Base-by-base conservation (phyloP, 2,113 vertebrate species). In the Sitta europaea region DNA sequence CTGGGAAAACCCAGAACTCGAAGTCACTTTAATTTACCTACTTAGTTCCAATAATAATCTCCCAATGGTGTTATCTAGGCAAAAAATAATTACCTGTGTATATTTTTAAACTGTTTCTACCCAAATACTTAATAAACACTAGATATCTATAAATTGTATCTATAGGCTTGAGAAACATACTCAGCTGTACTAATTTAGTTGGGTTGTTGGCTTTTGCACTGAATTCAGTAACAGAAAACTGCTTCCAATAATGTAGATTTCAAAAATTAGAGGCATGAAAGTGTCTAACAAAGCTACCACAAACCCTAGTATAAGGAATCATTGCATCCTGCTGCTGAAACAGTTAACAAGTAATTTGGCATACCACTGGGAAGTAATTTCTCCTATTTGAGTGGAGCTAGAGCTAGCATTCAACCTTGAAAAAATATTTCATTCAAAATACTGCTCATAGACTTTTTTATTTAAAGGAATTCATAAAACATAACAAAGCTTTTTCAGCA, bases 391-490 rank as follows among this genome's bases (percentile, higher is more conserved):
- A 95, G 83, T 58, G 42, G 35, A 35, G 33, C 59, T 93, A 71
- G 66, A 86, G 48, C 54, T 93, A 54, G 70, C 75, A 95, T 93
- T 97, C 91, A 95, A 86, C 53, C 67, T 65, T 81, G 75, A 80
- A 95, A 83, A 97, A 93, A 92, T 87, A 96, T 91, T 96, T 95
- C 63, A 89, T 95, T 94, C 82, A 92, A 92, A 95, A 96, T 91
- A 59, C 24, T 83, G 42, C 75, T 92, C 85, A 81, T 27, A 79
- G 88, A 87, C 18, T 75, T 91, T 73, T 66, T 54, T 81, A 80
- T 92, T 97, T 90, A 93, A 86, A 92, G 47, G 77, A 95, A 95
- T 86, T 86, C 79, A 95, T 94, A 93, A 94, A 90, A 28, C 16
- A 15, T 91, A 86, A 91, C 66, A 90, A 92, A 94, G 87, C 67